Base-by-base conservation (phyloP, 1,140 invertebrate species). In the Zaprionus africanus region DNA sequence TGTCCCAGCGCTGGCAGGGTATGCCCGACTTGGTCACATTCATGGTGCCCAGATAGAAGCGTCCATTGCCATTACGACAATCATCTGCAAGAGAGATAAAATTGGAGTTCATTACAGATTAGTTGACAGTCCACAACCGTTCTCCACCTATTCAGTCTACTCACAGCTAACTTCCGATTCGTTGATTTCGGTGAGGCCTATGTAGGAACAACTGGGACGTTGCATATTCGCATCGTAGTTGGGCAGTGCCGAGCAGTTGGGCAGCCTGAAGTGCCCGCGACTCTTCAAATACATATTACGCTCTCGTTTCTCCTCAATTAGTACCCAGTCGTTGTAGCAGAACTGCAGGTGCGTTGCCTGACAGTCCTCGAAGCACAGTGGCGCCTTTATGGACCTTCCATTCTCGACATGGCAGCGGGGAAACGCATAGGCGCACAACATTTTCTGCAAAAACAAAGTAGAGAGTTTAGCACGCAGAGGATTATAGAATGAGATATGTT, bases 301-400 rank as follows among this genome's bases (percentile, higher is more conserved):
- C 68, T 96, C 95, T 92, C 97, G 98, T 92, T 98, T 97, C 80
- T 97, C 97, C 93, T 98, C 97, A 67, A 98, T 96, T 34, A 97
- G 92, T 17, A 96, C 96, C 98, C 98, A 99, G 87, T 98, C 96
- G 85, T 97, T 97, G 92, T 97, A 98, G 93, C 98, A 99, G 93
- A 98, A 97, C 77, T 97, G 95, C 87, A 97, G 95, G 88, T 96
- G 96, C 5, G 98, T 96, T 28, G 97, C 98, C 82, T 97, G 95
- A 92, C 98, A 99, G 91, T 98, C 98, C 94, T 99, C 97, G 81
- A 97, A 97, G 94, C 96, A 99, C 12, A 98, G 92, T 17, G 97
- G 96, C 67, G 97, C 93, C 46, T 94, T 94, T 34, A 94, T 91
- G 19, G 93, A 92, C 15, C 92, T 79, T 13, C 93, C 93, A 64